Base-by-base conservation (phyloP, 2,888 invertebrate species). In the Melinaea marsaeus region DNA sequence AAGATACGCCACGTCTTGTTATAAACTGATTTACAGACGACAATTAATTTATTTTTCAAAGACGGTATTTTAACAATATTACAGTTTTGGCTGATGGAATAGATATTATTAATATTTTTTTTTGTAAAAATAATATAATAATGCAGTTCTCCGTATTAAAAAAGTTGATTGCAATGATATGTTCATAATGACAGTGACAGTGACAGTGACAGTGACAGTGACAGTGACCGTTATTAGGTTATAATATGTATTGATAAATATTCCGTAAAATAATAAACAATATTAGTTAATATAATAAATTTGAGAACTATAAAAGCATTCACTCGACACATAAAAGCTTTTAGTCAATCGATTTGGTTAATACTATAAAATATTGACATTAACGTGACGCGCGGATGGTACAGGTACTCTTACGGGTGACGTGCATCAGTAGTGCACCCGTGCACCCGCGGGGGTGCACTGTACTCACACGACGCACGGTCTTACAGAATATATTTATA, bases 1-100 rank as follows among this genome's bases (percentile, higher is more conserved):
- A 76, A 79, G 77, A 75, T 81, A 81, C 83, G 79, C 76, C 83
- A 79, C 75, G 76, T 78, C 85, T 85, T 86, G 83, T 87, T 88
- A 85, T 78, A 72, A 76, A 76, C 69, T 83, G 86, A 88, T 88
- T 86, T 86, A 87, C 80, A 62, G 75, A 72, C 73, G 78, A 77
- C 75, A 76, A 78, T 80, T 80, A 73, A 74, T 74, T 80, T 75
- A 69, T 76, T 74, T 75, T 77, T 70, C 70, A 71, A 75, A 69
- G 62, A 64, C 66, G 66, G 65, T 66, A 65, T 69, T 70, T 67
- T 67, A 65, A 65, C 63, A 65, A 55, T 65, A 55, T 65, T 6
- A 2, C 13, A 48, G 6, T 48, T 32, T 51, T 32, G 22, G 22
- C 51, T 61, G 56, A 42, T 34, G 51, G 34, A 63, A 45, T 9